Base-by-base conservation (phyloP, 2,797 vertebrate genomes). In the Sitta carolinensis region DNA sequence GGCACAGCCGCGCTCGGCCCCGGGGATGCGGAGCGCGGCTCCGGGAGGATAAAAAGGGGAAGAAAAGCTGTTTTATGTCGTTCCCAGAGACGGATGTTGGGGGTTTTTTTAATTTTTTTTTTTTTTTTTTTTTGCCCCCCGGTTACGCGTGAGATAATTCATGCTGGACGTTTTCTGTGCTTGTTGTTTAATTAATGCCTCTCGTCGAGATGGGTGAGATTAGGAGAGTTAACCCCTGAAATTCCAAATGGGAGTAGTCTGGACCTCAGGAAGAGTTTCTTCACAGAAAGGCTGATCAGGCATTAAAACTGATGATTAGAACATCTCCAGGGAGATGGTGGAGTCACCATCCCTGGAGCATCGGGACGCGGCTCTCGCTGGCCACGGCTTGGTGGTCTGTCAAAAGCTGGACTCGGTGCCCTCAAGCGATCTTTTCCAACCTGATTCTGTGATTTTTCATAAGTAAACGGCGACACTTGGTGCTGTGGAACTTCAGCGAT, bases 61-160 rank as follows among this genome's bases (percentile, higher is more conserved):
- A 8, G 3, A 20, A 45, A n/a, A 40, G 2, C 25, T 11, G 23
- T 1, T 26, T 55, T 14, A 4, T n/a, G 26, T 48, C 34, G 0
- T 43, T 50, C 57, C 2, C 34, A 79, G 4, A 47, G 4, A 13
- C 3, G 4, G 17, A 11, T 8, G 32, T 22, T 58, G 2, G 16
- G 40, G 42, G 13, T 27, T 38, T 13, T 15, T 6, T 48, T 43
- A 15, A 11, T 16, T 51, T 17, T 27, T 18, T 26, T 11, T 16
- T 22, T 27, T 38, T 13, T 15, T 6, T 48, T 43, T 16, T 51
- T 17, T 27, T 18, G 17, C 36, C 36, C 36, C 36, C 36, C 36
- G 10, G 36, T 29, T 54, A 1, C 19, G 7, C 6, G 3, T 26
- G 47, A 70, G 52, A 10, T 48, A 45, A 43, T 68, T 81, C 11